A percentile compares a stretch with the other conserved stretches of the same genome.
These are phyloP conservation scores for Stenoptilia bipunctidactyla DNA, from an alignment of 2,888 invertebrate species.

Conservation along the genomic window DNA sequence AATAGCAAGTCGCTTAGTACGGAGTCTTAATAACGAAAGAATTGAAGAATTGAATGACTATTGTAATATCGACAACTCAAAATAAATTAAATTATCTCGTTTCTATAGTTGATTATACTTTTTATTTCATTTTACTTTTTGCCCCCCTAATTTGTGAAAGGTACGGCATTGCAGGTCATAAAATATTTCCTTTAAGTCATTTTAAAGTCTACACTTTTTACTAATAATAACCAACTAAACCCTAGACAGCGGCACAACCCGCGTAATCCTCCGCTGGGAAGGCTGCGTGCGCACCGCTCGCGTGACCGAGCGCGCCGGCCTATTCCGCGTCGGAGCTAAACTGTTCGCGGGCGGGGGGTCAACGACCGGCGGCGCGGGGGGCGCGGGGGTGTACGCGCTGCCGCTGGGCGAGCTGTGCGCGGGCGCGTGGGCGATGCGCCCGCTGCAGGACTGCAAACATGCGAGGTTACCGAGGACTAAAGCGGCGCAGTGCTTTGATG, in stretches of 20 bases:
- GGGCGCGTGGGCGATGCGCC: constrained; percentile 69
- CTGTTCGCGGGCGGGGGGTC: constrained; percentile 72
- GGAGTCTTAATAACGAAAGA: no score
- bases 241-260: constrained; percentile 76
- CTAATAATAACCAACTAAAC: no score
- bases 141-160: no score
- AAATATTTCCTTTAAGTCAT: no score
- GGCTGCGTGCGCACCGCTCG: constrained; percentile 83
- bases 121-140: no score
- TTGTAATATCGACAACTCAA: no score
- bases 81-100: no score
- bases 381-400: constrained; percentile 81
- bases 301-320: constrained; percentile 82
- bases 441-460: constrained; percentile 81
- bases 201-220: no score
- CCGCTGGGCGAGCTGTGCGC: constrained; percentile 83
- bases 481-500: constrained; percentile 84
- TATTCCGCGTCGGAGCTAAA: constrained; percentile 72
- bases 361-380: constrained; percentile 66
- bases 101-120: no score
- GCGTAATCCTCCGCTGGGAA: constrained; percentile 80
- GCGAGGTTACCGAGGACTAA: constrained; percentile 84
- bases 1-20: no score
- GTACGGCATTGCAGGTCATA: no score
- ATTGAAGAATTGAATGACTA: no score